A percentile compares a stretch with the other conserved stretches of the same genome.
These are phyloP conservation scores for Corythaixoides concolor DNA, from an alignment of 2,113 vertebrate genomes.

Conservation along the genomic window DNA sequence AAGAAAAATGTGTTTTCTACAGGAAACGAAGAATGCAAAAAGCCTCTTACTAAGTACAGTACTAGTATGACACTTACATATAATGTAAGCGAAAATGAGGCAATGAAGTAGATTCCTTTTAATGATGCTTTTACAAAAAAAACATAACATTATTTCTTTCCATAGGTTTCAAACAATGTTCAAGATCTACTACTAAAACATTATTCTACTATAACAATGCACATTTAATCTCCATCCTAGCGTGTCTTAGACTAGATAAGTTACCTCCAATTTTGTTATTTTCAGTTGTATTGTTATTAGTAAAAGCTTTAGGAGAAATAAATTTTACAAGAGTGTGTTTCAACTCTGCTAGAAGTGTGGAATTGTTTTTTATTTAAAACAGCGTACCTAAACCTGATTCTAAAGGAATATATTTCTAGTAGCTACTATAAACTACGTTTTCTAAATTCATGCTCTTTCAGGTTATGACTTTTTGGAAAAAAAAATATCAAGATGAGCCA, in stretches of 20 bases:
- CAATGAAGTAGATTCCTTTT: background rate
- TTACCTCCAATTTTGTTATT: background rate
- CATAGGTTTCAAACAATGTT: constrained; percentile 47
- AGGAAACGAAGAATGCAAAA: constrained; percentile 42
- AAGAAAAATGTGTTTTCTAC: constrained; percentile 48
- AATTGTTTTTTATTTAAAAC: constrained; percentile 3
- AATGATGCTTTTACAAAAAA: constrained; percentile 40
- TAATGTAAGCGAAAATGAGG: constrained; percentile 52
- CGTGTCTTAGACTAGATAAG: constrained; percentile 26
- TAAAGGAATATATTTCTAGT: background rate
- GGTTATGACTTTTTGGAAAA: background rate
- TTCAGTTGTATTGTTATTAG: background rate
- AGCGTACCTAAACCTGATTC: background rate
- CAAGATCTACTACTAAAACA: constrained; percentile 45
- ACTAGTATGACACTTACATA: constrained; percentile 48
- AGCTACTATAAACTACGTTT: background rate
- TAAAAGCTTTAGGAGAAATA: constrained; percentile 33
- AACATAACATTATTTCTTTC: constrained; percentile 10
- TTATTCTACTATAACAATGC: constrained; percentile 32
- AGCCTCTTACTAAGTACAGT: constrained; percentile 25
- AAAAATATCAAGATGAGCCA: background rate
- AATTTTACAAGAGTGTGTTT: constrained; percentile 24
- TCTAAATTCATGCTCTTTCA: background rate
- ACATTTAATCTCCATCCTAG: constrained; percentile 33
- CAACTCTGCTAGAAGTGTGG: background rate